Base-by-base conservation (phyloP, 2,888 invertebrate genomes). In the Melanostoma mellinum region DNA sequence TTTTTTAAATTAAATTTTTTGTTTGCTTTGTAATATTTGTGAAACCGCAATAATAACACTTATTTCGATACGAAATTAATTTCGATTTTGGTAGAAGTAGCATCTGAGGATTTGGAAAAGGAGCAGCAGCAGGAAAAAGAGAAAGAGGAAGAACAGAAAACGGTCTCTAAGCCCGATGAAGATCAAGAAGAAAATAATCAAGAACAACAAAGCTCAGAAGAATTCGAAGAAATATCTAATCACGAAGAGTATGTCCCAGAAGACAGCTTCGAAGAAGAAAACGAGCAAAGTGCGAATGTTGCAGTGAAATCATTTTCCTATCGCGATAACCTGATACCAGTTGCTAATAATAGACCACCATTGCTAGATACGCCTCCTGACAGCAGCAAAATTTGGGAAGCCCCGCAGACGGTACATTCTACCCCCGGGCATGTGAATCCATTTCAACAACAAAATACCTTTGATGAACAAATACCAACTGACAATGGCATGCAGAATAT, bases 81-180 rank as follows among this genome's bases (percentile, higher is more conserved):
- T 82, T 78, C 6, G 69, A 73, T 79, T 79, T 84, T 44, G 75
- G 32, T 67, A 84, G 84, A 84, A 74, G 84, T 84, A 74, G 68
- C 82, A 60, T 72, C 76, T 6, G 76, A 61, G 50, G 81, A 67
- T 46, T 72, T 30, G 4, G 58, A 53, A 10, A 44, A 40, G 35
- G 58, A 65, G 8, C 63, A 56, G 6, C 63, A 58, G 30, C 36
- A 36, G 4, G 55, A 65, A 46, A 30, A 38, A 9, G 6, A 46
- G 5, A 36, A 46, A 36, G 10, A 48, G 35, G 8, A 56, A 30
- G 35, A 30, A 36, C 1, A 46, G 2, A 6, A 73, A 73, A 6
- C 4, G 10, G 30, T 32, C 6, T 1, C 20, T 9, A 35, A 67
- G 8, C 53, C 10, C 35, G 20, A 20, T 38, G 6, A 52, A 10